Evolutionary conservation across 2,113 vertebrate species (phyloP).

Genomic region (Pseudois nayaur): DNA sequence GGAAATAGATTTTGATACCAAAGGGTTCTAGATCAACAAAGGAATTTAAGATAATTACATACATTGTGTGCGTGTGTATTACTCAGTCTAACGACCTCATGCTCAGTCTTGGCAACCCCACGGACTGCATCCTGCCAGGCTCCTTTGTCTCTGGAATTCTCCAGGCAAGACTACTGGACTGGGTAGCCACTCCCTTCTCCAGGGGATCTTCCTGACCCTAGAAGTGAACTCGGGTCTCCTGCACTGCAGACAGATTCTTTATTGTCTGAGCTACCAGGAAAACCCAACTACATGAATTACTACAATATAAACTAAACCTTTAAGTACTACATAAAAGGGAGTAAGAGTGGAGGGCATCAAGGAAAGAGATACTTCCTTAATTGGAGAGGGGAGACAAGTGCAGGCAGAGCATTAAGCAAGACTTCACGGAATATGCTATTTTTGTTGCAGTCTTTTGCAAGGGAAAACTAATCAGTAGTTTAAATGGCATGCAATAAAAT

Average conservation of each 20-base stretch:
- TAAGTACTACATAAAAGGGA: background rate
- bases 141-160: background rate
- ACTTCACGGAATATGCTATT: background rate
- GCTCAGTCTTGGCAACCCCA: background rate
- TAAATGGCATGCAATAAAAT: background rate
- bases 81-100: background rate
- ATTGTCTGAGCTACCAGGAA: background rate
- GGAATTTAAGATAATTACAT: background rate
- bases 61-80: background rate
- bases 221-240: background rate
- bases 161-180: background rate
- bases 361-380: background rate
- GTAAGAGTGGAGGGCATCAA: background rate
- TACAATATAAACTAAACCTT: background rate
- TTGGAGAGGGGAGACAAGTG: background rate
- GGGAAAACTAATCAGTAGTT: background rate
- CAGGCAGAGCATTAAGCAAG: background rate
- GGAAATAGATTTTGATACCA: background rate
- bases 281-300: background rate
- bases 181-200: background rate
- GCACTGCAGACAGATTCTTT: background rate
- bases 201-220: background rate
- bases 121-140: background rate
- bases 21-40: conserved; percentile 21
- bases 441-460: background rate